Evolutionary conservation across 2,113 vertebrate species (phyloP).

Genomic region (Anas platyrhynchos): DNA sequence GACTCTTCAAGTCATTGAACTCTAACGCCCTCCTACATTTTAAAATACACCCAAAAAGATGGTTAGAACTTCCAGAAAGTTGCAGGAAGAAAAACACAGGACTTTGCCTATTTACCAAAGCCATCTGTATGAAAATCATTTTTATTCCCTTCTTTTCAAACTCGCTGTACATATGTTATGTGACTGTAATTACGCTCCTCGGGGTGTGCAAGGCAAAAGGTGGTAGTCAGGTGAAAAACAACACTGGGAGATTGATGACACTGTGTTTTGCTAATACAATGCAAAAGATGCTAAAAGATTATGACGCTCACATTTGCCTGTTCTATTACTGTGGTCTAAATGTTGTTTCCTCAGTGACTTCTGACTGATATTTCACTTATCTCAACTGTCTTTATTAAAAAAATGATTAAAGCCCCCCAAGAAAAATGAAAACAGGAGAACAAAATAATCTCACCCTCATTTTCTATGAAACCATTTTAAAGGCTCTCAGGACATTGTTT

Average conservation of each 20-base stretch:
- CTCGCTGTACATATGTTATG: slow-evolving; percentile 54
- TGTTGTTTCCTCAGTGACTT: slow-evolving; percentile 63
- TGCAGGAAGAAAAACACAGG: not conserved
- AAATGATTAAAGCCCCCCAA: slow-evolving; percentile 28
- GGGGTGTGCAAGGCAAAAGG: slow-evolving; percentile 64
- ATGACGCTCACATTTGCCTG: slow-evolving; percentile 58
- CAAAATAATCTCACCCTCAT: slow-evolving; percentile 28
- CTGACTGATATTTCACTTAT: slow-evolving; percentile 65
- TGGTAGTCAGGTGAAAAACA: slow-evolving; percentile 65
- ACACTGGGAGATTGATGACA: slow-evolving; percentile 77
- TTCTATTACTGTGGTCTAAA: slow-evolving; percentile 54
- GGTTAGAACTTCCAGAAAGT: slow-evolving; percentile 23
- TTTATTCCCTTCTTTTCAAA: slow-evolving; percentile 63
- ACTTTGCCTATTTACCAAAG: slow-evolving; percentile 15
- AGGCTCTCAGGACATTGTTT: not conserved
- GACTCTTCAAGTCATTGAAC: slow-evolving; percentile 1
- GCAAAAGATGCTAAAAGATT: slow-evolving; percentile 72
- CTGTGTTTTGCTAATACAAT: slow-evolving; percentile 68
- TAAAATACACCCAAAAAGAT: not conserved
- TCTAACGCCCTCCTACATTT: not conserved
- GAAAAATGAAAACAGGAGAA: slow-evolving; percentile 50
- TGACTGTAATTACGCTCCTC: slow-evolving; percentile 67
- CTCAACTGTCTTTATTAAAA: slow-evolving; percentile 63
- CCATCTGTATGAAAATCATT: slow-evolving; percentile 66
- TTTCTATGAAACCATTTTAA: slow-evolving; percentile 1